phyloP scores from a whole-genome alignment of 1,140 invertebrate species.

The Drosophila mauritiana region DNA sequence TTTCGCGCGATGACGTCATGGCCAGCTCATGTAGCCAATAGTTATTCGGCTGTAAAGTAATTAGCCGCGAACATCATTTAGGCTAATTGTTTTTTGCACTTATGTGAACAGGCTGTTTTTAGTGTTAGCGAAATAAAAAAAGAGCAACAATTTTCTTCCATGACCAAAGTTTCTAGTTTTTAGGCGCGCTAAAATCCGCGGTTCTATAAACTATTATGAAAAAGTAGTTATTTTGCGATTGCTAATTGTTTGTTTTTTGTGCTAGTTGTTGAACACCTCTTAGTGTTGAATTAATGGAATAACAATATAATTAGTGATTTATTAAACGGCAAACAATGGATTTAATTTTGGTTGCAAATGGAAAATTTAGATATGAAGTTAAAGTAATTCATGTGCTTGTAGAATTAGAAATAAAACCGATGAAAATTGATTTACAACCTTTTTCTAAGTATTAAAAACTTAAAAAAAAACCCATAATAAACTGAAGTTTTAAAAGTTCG shows the following conservation, averaged over 20 bases:
- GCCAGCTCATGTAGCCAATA: slow-evolving; percentile 4
- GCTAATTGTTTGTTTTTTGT: no score
- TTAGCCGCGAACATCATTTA: slow-evolving; percentile 25
- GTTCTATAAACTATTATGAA: background rate
- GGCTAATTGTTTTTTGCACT: slow-evolving; percentile 13
- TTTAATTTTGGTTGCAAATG: no score
- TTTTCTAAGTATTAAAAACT: no score
- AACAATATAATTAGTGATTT: no score
- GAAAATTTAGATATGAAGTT: no score
- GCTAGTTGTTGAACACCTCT: no score
- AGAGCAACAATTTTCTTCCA: background rate
- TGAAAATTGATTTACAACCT: no score
- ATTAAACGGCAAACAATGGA: no score
- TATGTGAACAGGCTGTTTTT: background rate
- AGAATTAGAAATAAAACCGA: no score
- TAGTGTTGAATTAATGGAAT: no score
- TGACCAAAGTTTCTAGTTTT: background rate
- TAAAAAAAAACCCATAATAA: background rate
- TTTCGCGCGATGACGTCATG: slow-evolving; percentile 24
- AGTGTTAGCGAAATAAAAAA: background rate
- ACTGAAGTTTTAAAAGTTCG: background rate
- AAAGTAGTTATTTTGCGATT: no score
- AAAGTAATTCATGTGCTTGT: no score
- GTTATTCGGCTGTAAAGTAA: slow-evolving; percentile 21
- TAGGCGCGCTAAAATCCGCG: background rate